Evolutionary conservation across 2,797 vertebrate species (phyloP).

Genomic region (Gambusia yucatana): DNA sequence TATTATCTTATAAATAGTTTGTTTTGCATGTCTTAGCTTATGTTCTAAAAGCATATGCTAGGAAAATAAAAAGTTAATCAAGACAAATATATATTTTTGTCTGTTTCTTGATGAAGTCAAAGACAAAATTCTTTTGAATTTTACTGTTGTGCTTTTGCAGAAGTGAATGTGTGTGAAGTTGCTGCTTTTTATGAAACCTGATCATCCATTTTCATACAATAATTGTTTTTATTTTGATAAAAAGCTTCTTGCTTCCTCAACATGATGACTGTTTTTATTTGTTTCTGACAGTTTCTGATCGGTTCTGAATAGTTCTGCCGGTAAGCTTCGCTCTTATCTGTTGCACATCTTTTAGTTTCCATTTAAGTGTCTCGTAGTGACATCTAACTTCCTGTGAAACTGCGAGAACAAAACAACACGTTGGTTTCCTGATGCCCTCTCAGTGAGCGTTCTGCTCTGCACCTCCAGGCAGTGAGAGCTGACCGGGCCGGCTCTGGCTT

Average conservation of each 20-base stretch:
- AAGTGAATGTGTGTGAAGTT: not conserved
- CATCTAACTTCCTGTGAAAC: conserved; percentile 62
- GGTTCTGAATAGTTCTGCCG: not conserved
- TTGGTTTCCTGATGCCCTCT: not conserved
- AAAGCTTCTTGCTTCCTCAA: not conserved
- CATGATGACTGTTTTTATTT: not conserved
- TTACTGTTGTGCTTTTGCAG: not conserved
- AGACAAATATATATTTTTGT: no score
- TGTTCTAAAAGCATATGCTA: no score
- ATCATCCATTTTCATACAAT: not conserved
- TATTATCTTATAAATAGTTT: not conserved
- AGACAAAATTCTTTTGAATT: no score
- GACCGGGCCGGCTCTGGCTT: not conserved
- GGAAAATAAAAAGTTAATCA: no score
- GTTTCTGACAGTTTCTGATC: no score
- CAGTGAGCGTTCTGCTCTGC: not conserved
- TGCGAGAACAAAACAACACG: not conserved
- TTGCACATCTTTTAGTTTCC: not conserved
- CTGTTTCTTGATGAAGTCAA: no score
- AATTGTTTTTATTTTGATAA: no score
- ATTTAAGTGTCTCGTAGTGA: not conserved
- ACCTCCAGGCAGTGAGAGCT: fast-evolving
- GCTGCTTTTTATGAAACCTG: not conserved
- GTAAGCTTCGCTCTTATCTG: not conserved
- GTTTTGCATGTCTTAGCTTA: no score